Evolutionary conservation across 1,140 invertebrate species (phyloP), one percentile per base, ranked within the genome.

Genomic region (Babylonia areolata): DNA sequence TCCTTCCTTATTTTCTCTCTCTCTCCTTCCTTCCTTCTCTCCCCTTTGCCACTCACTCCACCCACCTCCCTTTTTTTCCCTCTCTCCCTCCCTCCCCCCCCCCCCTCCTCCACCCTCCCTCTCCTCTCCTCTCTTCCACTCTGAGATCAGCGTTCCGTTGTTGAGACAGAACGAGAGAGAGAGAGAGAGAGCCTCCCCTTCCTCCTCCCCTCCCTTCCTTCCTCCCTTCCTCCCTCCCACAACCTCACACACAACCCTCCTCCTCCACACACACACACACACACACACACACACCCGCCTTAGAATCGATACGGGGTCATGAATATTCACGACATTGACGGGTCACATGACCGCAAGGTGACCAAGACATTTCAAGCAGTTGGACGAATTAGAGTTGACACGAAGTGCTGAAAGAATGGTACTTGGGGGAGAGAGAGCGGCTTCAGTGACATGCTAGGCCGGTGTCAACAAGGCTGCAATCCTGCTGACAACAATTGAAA

Each of bases 331-430:
- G 39, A 84, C 37, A 73, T 84, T 84, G 82, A 84, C 82, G 82
- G 82, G 82, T 84, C 82, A 84, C 82, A 84, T 84, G 82, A 84
- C 82, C 82, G 64, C 82, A 84, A 84, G 82, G 82, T 84, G 82
- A 84, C 82, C 82, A 84, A 84, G 82, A 84, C 82, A 73, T 84
- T 84, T 84, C 82, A 84, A 84, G 82, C 82, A 64, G 82, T 84
- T 84, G 82, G 82, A 73, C 82, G 82, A 84, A 84, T 84, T 84
- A 73, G 82, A 73, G 82, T 84, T 84, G 82, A 84, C 82, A 84
- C 33, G 81, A 84, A 84, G 39, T 75, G 82, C 64, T 46, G 58
- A 84, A 83, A 84, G 82, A 84, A 84, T 84, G 69, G 39, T 75
- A 84, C 37, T 75, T 33, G 82, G 37, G 69, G 82, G 64, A 40